phyloP scores from a whole-genome alignment of 1,140 invertebrate species.

The Ooceraea biroi region DNA sequence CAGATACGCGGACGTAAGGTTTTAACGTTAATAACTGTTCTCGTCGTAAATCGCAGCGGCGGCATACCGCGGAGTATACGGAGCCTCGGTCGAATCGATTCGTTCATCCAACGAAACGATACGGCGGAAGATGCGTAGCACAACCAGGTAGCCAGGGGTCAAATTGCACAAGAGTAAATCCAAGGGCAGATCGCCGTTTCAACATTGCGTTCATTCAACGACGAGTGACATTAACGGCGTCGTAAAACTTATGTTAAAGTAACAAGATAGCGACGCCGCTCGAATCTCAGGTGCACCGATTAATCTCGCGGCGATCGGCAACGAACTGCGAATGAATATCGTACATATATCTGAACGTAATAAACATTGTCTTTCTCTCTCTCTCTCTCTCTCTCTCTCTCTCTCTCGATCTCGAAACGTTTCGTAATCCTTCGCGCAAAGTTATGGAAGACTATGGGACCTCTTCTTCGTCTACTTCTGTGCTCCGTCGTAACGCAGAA shows the following conservation, averaged over 20 bases:
- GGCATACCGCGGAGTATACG: not conserved
- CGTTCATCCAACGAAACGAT: not conserved
- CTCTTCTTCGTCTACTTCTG: no score
- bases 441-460: no score
- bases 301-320: not conserved
- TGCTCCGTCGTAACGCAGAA: no score
- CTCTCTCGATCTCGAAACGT: no score
- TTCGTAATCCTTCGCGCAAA: no score
- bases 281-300: constrained; percentile 1
- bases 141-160: not conserved
- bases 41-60: not conserved
- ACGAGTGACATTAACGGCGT: not conserved
- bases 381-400: not conserved
- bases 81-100: not conserved
- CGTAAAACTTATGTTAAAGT: not conserved
- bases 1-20: not conserved
- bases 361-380: not conserved
- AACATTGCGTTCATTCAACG: not conserved
- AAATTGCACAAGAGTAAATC: not conserved
- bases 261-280: not conserved
- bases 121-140: not conserved
- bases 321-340: not conserved
- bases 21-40: constrained; percentile 8
- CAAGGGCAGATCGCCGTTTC: not conserved
- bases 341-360: not conserved